A percentile compares a stretch with the other conserved stretches of the same genome.
phyloP scores from a whole-genome alignment of 2,113 vertebrate species.

The Baryphthengus martii region DNA sequence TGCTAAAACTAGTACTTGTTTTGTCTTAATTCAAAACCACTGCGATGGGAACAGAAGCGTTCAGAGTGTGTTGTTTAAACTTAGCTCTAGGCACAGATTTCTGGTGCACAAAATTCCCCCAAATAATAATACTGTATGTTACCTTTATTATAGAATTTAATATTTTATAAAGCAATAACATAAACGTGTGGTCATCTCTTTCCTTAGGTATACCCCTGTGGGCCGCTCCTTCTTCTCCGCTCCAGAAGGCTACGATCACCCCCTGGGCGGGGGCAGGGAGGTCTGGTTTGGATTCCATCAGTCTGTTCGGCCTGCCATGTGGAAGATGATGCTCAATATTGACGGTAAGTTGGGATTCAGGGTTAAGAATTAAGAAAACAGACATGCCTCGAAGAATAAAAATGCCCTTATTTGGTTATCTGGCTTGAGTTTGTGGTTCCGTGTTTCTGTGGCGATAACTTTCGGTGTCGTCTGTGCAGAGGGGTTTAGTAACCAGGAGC shows the following conservation, averaged over 20 bases:
- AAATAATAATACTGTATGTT: neutral
- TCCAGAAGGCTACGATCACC: slow-evolving; percentile 97
- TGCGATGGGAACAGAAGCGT: neutral
- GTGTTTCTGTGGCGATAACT: neutral
- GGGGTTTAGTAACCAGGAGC: neutral
- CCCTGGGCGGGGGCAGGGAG: slow-evolving; percentile 94
- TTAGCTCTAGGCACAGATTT: neutral
- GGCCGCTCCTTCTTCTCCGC: slow-evolving; percentile 99
- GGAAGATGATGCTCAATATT: slow-evolving; percentile 99
- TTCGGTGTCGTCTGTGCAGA: neutral
- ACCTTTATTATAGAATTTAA: neutral
- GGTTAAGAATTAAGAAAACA: neutral
- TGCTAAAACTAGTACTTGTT: neutral
- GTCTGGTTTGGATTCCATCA: slow-evolving; percentile 99
- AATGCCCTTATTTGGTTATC: neutral
- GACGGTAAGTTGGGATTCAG: slow-evolving; percentile 81
- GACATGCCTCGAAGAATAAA: neutral
- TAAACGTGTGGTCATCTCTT: neutral
- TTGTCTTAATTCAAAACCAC: neutral
- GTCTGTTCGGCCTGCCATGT: slow-evolving; percentile 98
- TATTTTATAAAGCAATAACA: neutral
- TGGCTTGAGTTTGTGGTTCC: neutral
- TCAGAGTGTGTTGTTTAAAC: neutral
- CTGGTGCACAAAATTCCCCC: neutral
- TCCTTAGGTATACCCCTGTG: slow-evolving; percentile 92